Evolutionary conservation across 1,140 invertebrate species (phyloP).

Genomic region (Popillia japonica): DNA sequence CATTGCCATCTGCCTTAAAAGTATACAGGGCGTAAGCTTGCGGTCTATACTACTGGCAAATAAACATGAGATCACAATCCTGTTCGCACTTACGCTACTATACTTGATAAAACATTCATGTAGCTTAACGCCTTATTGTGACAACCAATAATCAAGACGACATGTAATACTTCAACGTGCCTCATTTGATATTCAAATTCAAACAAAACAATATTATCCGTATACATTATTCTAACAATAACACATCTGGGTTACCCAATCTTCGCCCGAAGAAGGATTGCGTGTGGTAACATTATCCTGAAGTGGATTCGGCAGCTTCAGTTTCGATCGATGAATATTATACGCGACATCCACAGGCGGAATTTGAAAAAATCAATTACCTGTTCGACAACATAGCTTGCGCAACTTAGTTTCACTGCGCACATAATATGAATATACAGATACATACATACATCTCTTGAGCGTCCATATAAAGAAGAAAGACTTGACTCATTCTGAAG

Average conservation of each 20-base stretch:
- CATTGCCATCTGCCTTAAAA: constrained; percentile 26
- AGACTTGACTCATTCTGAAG: constrained; percentile 9
- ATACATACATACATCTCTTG: not conserved
- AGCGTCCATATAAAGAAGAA: constrained; percentile 2
- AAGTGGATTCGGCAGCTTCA: not conserved
- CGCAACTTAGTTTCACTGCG: not conserved
- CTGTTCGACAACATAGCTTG: not conserved
- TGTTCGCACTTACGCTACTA: not conserved
- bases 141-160: not conserved
- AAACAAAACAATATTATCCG: not conserved
- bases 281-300: not conserved
- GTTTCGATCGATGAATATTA: not conserved
- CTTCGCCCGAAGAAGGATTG: not conserved
- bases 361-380: constrained; percentile 33
- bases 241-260: not conserved
- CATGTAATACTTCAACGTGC: not conserved
- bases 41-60: not conserved
- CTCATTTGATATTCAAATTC: constrained; percentile 10
- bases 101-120: constrained; percentile 22
- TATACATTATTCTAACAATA: not conserved
- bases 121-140: constrained; percentile 1
- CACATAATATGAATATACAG: not conserved
- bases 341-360: not conserved
- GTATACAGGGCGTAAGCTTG: not conserved
- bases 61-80: not conserved